Base-by-base conservation (phyloP, 2,888 invertebrate species). In the Lissonota sp. region DNA sequence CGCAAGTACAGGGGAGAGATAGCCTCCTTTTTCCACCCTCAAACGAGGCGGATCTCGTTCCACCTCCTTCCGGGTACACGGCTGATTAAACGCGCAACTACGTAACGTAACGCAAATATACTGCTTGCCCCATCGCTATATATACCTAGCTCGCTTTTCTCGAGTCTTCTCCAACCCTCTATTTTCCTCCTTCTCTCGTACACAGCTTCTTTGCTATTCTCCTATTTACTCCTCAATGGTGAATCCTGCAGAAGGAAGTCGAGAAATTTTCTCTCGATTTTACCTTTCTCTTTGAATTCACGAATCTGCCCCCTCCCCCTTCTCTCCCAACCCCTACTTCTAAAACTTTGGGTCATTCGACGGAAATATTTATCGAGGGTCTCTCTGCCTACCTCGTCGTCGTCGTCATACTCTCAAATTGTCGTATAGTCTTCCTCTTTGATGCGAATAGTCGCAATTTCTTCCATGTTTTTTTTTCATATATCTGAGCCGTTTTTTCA, bases 81-180 rank as follows among this genome's bases (percentile, higher is more conserved):
- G 91, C 89, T 92, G 92, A 92, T 92, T 92, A 92, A 92, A 92
- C 91, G 91, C 89, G 89, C 90, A 91, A 91, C 91, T 92, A 90
- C 90, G 90, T 90, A 91, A 90, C 90, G 88, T 87, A 88, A 91
- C 88, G 91, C 89, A 92, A 91, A 92, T 91, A 92, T 87, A 89
- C 89, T 87, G 70, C 73, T 73, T 86, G 87, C 85, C 87, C 84
- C 70, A 64, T 66, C 62, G 57, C 67, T 84, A 84, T 79, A 58
- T 66, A 64, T 73, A 64, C 53, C 81, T 44, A 66, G 63, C 73
- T 67, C 63, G 55, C 70, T 60, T 62, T 67, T 58, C 73, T 77
- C 69, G 66, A 76, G 79, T 57, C 80, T 80, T 75, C 83, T 64
- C 76, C 66, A 69, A 55, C 69, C 46, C 70, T 69, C 66, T 40